Percentiles rank a stretch among this genome's conserved stretches.
phyloP scores from a whole-genome alignment of 2,113 vertebrate genomes.

The Hirundichthys speculiger region DNA sequence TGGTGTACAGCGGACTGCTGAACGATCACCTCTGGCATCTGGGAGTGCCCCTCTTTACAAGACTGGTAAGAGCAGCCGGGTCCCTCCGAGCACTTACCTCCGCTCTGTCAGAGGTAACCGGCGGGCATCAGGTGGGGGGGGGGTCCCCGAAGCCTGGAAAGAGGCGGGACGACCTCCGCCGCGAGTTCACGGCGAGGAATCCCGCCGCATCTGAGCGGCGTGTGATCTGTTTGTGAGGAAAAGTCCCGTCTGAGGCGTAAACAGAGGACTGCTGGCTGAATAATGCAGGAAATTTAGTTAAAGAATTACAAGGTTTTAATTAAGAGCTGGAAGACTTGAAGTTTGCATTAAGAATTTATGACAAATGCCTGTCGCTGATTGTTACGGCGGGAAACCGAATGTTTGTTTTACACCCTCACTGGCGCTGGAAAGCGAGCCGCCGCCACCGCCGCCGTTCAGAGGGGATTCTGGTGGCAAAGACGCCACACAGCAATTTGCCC shows the following conservation, averaged over 20 bases:
- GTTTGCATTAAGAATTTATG: conserved; percentile 46
- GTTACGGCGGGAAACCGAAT: conserved; percentile 41
- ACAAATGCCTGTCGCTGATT: conserved; percentile 42
- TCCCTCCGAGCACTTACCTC: conserved; percentile 51
- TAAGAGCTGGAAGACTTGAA: conserved; percentile 42
- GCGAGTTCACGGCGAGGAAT: conserved; percentile 22
- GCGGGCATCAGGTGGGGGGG: conserved; percentile 45
- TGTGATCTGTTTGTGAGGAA: conserved; percentile 1
- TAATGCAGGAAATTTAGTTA: conserved; percentile 53
- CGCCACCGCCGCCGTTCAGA: conserved; percentile 1
- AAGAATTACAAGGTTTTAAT: conserved; percentile 61
- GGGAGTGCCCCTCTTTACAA: conserved; percentile 80
- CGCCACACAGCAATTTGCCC: conserved; percentile 18
- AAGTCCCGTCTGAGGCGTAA: conserved; percentile 32
- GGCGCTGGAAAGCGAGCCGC: conserved; percentile 14
- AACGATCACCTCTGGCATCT: conserved; percentile 79
- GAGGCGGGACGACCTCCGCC: conserved; percentile 29
- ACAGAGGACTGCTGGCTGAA: conserved; percentile 13
- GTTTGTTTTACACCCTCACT: conserved; percentile 41
- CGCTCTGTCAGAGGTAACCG: conserved; percentile 41
- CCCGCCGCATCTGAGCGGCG: background rate
- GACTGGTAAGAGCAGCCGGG: conserved; percentile 73
- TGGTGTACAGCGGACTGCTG: conserved; percentile 77
- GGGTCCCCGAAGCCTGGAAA: conserved; percentile 39
- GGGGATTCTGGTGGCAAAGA: conserved; percentile 9